These are phyloP conservation scores for Gonioctena quinquepunctata DNA, from an alignment of 1,140 invertebrate species.

Conservation along the genomic window DNA sequence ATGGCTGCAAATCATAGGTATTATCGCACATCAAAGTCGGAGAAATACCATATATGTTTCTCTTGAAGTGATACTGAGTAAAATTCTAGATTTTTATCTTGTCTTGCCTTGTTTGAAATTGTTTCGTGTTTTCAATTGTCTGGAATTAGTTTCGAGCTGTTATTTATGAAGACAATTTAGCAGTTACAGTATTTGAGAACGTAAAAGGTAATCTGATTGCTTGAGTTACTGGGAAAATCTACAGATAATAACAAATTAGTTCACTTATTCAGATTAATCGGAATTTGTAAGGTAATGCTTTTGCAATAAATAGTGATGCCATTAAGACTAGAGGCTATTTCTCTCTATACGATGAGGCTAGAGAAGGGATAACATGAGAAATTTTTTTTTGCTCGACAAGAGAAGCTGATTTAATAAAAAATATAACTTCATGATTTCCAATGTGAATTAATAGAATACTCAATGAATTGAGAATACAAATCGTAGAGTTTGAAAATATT, in stretches of 20 bases:
- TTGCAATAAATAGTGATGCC: no score
- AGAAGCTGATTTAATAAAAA: no score
- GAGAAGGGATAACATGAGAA: no score
- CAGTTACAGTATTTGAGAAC: neutral
- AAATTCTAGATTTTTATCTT: neutral
- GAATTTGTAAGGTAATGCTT: neutral
- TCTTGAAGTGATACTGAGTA: neutral
- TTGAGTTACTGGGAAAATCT: neutral
- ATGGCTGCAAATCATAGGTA: neutral
- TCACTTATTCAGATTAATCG: neutral
- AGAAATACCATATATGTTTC: neutral
- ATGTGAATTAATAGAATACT: no score
- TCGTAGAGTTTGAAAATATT: no score
- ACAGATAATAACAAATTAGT: neutral
- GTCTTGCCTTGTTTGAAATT: neutral
- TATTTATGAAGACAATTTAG: neutral
- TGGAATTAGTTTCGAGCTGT: neutral
- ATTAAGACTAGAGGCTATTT: no score
- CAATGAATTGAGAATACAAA: no score
- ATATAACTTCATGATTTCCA: no score
- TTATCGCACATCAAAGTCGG: neutral
- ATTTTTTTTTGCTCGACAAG: no score
- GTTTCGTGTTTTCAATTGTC: neutral
- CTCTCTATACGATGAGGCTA: no score
- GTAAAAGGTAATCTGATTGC: neutral